Evolutionary conservation across 2,113 vertebrate species (phyloP).

Genomic region (Myotis yumanensis): DNA sequence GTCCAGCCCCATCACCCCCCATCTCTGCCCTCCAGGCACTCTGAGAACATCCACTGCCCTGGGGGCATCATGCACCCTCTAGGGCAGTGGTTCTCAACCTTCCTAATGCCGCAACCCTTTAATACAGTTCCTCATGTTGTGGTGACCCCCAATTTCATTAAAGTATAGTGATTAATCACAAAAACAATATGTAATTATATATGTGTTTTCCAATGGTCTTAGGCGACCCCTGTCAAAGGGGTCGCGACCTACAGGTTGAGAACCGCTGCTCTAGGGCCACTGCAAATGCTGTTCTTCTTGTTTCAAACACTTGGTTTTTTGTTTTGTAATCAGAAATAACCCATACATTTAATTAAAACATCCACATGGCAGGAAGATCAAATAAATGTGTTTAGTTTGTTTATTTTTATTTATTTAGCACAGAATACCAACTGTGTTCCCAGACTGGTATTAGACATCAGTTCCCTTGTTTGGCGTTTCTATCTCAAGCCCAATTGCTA

Average conservation of each 20-base stretch:
- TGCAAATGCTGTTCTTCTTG: background rate
- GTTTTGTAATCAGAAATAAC: background rate
- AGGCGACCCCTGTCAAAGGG: too few relatives aligned
- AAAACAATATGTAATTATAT: too few relatives aligned
- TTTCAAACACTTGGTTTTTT: background rate
- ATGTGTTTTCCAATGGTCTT: too few relatives aligned
- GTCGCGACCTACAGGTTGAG: too few relatives aligned
- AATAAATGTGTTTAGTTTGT: background rate
- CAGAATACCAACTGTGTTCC: background rate
- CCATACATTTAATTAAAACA: background rate
- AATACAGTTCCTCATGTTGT: too few relatives aligned
- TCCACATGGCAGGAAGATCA: background rate
- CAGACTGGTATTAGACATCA: background rate
- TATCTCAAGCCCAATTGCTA: background rate
- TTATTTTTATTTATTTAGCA: background rate
- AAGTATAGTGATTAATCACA: too few relatives aligned
- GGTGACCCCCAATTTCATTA: too few relatives aligned
- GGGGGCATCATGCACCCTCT: fast-evolving
- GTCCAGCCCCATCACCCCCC: fast-evolving
- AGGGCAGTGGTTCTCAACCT: too few relatives aligned
- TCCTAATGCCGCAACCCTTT: too few relatives aligned
- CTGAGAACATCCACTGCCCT: background rate
- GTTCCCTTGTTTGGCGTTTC: background rate
- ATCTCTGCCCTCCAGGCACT: background rate
- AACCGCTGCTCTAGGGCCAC: too few relatives aligned